Evolutionary conservation across 2,113 vertebrate species (phyloP), one percentile per base, ranked within the genome.

Genomic region (Mobula birostris): DNA sequence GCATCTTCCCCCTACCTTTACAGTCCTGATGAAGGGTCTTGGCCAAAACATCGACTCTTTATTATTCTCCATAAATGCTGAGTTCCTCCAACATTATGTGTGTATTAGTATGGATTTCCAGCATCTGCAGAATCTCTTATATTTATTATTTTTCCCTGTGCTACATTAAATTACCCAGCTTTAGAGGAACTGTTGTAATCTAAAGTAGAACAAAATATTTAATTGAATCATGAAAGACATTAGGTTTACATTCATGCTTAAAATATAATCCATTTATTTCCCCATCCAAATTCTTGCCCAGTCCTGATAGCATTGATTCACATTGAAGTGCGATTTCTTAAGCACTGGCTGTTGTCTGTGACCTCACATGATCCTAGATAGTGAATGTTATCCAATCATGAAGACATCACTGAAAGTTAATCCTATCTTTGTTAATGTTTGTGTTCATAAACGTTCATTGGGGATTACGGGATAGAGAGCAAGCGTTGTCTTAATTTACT

Each of bases 381-480:
- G 83, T n/a, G 56, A 87, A 87, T 63, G 83, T 63, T 87, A n/a
- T 87, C 48, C 83, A 87, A 87, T 63, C 80, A 87, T 63, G 12
- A 87, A 87, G 83, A 58, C 24, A n/a, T 61, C 27, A 87, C 83
- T 63, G 83, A 61, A 87, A 61, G 83, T 29, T 63, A 87, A n/a
- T 63, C 83, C 56, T 63, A 63, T 63, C 56, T 29, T 61, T 87
- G 36, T 48, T 15, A 56, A 83, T 56, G 40, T 48, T 83, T 21
- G 83, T n/a, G 29, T 63, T n/a, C 27, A 63, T 29, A 14, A 12
- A 87, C 63, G 56, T 87, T 63, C 29, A 87, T 63, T 63, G 6
- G 12, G 58, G 83, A 87, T 87, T 87, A 63, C 58, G n/a, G 83
- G 58, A 87, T 61, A 87, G 12, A 5, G 77, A 36, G 77, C 77